Evolutionary conservation across 2,888 invertebrate species (phyloP).

Genomic region (Mythimna loreyi): DNA sequence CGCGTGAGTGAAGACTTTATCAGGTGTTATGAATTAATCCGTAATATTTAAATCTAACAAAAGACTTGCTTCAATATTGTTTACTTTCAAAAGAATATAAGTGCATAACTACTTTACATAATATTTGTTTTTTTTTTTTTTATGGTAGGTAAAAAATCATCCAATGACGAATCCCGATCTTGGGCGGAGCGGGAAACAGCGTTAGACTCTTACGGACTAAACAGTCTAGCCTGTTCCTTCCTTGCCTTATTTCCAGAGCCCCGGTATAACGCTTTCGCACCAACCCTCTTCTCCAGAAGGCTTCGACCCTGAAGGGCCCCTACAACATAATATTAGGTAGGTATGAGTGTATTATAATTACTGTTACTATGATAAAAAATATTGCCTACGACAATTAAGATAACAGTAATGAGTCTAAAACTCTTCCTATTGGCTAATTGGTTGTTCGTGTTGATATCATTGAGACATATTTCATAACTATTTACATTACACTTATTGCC

Average conservation of each 20-base stretch:
- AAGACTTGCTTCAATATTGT: not conserved
- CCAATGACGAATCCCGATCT: too few relatives aligned
- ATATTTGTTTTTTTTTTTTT: too few relatives aligned
- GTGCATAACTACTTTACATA: not conserved
- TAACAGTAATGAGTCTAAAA: constrained; percentile 8
- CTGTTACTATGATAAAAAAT: not conserved
- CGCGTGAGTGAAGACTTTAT: constrained; percentile 45
- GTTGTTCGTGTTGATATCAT: not conserved
- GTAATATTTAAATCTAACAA: constrained; percentile 13
- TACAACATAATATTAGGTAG: too few relatives aligned
- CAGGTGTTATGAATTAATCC: constrained; percentile 23
- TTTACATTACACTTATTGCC: too few relatives aligned
- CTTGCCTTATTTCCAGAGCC: too few relatives aligned
- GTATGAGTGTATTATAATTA: not conserved
- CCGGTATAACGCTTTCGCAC: too few relatives aligned
- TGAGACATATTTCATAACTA: not conserved
- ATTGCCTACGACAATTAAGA: constrained; percentile 14
- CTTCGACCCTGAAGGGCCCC: too few relatives aligned
- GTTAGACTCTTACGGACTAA: too few relatives aligned
- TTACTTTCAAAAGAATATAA: not conserved
- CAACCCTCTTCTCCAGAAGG: too few relatives aligned
- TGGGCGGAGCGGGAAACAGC: too few relatives aligned
- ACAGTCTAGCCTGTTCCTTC: too few relatives aligned
- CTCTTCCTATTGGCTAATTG: constrained; percentile 7
- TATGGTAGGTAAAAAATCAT: too few relatives aligned